phyloP scores from a whole-genome alignment of 2,888 invertebrate genomes.

The Dendrolimus houi region DNA sequence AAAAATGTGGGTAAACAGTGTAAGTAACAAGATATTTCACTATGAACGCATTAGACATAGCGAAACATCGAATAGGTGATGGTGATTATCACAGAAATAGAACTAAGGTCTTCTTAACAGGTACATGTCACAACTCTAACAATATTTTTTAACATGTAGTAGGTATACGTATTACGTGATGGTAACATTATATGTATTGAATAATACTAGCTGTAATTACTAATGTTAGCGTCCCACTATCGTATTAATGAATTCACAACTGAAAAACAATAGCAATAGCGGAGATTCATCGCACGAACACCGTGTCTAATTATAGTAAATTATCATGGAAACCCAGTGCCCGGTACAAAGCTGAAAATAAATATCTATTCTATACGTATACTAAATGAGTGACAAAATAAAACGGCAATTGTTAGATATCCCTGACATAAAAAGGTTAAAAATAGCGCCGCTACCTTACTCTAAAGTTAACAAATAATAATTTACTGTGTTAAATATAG shows the following conservation, averaged over 20 bases:
- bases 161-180: background rate
- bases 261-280: background rate
- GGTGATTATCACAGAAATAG: background rate
- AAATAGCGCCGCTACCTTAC: constrained; percentile 53
- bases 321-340: constrained; percentile 6
- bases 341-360: constrained; percentile 13
- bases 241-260: background rate
- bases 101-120: background rate
- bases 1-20: no score
- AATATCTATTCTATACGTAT: constrained; percentile 1
- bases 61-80: background rate
- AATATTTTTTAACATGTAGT: background rate
- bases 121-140: background rate
- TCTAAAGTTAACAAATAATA: constrained; percentile 41
- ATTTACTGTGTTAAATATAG: background rate
- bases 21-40: background rate
- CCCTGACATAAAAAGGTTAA: constrained; percentile 40
- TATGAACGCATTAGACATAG: background rate
- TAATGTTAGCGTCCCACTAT: background rate
- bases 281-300: background rate
- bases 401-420: constrained; percentile 7
- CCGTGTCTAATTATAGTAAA: constrained; percentile 7
- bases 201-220: background rate
- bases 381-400: constrained; percentile 5
- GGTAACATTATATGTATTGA: background rate